Evolutionary conservation across 53 echinoderm and acorn worm genomes (phyloP), one percentile per base, ranked within the genome.

Genomic region (Echinometra lucunter): DNA sequence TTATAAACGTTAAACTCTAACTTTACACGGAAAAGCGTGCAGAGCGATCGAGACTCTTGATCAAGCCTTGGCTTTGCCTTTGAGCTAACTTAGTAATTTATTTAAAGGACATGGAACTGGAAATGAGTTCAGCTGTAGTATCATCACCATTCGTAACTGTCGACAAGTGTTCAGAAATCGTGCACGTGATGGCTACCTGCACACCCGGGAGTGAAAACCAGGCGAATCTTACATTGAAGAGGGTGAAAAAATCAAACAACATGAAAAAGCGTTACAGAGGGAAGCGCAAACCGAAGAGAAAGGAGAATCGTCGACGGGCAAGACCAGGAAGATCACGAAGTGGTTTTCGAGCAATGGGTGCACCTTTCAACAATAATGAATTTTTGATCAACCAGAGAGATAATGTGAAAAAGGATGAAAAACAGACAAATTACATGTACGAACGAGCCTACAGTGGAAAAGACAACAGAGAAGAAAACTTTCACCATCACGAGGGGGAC

Each of bases 281-380:
- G 28, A 94, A 94, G 66, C 94, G 85, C 32, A 83, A 63, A 44
- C 60, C 85, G 44, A 74, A 78, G 42, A 38, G 85, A 34, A 94
- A 94, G 85, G 82, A 94, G 47, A 38, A 83, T 60, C 94, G 94
- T 58, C 82, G 94, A 1, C 58, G 94, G 25, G 94, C 57, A 23
- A 57, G 94, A 66, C 83, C 94, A 83, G 94, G 94, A 25, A 94
- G 34, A 66, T 94, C 94, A 4, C 94, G 94, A n/a, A 44, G 32
- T 8, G 58, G 94, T 27, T 63, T 63, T 82, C 56, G 13, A 38
- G 5, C 40, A 40, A 92, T 95, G 23, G 96, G 96, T 21, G 97
- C 97, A 8, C 97, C 97, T 55, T 44, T 96, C 45, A 97, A 97
- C 85, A 93, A 97, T 91, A 97, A 97, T 72, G 96, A 96, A 56